Evolutionary conservation across 1,140 invertebrate genomes (phyloP).

Genomic region (Drosophila subpulchrella): DNA sequence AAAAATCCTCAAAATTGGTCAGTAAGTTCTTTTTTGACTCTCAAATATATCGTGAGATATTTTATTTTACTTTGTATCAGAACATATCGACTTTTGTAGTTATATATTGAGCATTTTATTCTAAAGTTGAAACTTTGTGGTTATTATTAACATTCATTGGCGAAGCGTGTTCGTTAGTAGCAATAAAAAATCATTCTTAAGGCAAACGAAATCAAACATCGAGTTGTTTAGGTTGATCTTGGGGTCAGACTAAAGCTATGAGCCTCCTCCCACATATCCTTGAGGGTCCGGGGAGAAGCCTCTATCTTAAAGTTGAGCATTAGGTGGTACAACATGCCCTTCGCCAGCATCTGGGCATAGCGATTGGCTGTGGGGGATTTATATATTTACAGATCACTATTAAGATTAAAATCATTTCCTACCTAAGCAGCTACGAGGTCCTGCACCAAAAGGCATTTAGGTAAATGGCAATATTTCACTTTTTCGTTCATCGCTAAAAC

Average conservation of each 20-base stretch:
- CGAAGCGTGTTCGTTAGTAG: too few species aligned
- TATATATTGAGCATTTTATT: too few species aligned
- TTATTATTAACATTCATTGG: too few species aligned
- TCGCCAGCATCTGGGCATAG: background rate
- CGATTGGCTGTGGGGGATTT: background rate
- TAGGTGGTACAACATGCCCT: background rate
- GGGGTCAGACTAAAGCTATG: background rate
- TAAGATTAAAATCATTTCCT: background rate
- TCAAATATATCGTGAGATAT: too few species aligned
- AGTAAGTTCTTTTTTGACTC: background rate
- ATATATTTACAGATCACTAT: background rate
- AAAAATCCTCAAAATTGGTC: background rate
- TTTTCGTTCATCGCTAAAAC: background rate
- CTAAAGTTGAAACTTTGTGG: too few species aligned
- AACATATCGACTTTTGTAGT: too few species aligned
- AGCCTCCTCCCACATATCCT: background rate
- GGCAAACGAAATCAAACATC: too few species aligned
- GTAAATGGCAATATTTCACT: background rate
- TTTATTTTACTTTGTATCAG: too few species aligned
- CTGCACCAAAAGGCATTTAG: background rate
- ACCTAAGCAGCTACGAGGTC: background rate
- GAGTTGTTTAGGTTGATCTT: too few species aligned
- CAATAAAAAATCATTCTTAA: too few species aligned
- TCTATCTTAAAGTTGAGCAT: background rate
- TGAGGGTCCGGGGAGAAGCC: background rate